A percentile compares a stretch with the other conserved stretches of the same genome.
Evolutionary conservation across 2,888 invertebrate genomes (phyloP).

Genomic region (Halictus quadricinctus): DNA sequence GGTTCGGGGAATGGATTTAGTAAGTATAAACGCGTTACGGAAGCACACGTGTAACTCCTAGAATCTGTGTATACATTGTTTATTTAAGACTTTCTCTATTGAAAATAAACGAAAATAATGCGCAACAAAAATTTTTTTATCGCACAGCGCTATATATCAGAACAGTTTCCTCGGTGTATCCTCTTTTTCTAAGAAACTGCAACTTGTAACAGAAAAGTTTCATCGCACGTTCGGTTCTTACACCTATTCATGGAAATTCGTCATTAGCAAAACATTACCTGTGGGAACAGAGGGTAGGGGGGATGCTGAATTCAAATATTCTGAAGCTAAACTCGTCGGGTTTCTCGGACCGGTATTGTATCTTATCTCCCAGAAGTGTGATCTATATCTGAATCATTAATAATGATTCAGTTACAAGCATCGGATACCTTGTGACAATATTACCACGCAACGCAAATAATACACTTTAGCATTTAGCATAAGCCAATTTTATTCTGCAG

Average conservation of each 20-base stretch:
- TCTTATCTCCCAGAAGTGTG: neutral
- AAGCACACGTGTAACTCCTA: neutral
- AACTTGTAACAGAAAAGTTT: neutral
- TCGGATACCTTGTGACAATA: constrained; percentile 1
- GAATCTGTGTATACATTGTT: neutral
- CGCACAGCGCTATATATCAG: neutral
- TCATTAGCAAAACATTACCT: neutral
- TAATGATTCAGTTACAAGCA: constrained; percentile 27
- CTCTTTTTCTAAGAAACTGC: neutral
- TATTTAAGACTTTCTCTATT: neutral
- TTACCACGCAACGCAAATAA: neutral
- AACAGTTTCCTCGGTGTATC: neutral
- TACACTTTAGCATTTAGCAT: neutral
- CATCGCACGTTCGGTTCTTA: neutral
- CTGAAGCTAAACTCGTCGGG: neutral
- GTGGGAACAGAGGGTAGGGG: neutral
- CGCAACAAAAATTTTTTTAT: neutral
- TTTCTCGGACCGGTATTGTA: neutral
- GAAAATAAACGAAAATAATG: neutral
- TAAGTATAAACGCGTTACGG: neutral
- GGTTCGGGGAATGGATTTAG: neutral
- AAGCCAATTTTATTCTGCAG: neutral
- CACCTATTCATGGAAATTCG: neutral
- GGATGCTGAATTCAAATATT: neutral
- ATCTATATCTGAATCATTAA: constrained; percentile 26